Percentiles rank a stretch among this genome's conserved stretches.
Conservation (phyloP, 2,113 vertebrate species). For the Brachirus orientalis region DNA sequence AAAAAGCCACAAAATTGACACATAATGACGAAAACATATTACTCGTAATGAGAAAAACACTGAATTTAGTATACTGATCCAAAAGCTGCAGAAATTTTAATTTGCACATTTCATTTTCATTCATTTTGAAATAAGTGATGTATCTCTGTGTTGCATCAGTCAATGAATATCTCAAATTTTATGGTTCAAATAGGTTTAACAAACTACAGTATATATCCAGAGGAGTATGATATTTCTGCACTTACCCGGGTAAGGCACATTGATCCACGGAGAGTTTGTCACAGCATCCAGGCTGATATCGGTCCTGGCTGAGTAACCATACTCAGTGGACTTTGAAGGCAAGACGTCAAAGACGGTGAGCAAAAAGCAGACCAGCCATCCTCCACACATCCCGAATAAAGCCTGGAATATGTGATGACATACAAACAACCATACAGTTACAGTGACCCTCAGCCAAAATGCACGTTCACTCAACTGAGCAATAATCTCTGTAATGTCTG, state of each 20-base stretch:
- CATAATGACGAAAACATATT: too few relatives aligned
- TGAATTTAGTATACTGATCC: background rate
- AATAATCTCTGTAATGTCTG: too few relatives aligned
- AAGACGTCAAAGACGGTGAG: conserved; percentile 78
- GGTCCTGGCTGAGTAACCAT: conserved; percentile 80
- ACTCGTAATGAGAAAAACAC: background rate
- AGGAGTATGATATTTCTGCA: background rate
- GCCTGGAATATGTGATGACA: conserved; percentile 65
- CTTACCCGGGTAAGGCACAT: conserved; percentile 83
- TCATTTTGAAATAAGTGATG: too few relatives aligned
- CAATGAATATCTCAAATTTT: too few relatives aligned
- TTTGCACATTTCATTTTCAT: too few relatives aligned
- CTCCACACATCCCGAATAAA: conserved; percentile 84
- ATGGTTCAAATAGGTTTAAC: too few relatives aligned
- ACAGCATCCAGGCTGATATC: conserved; percentile 81
- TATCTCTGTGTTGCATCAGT: too few relatives aligned
- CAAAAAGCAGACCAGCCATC: conserved; percentile 83
- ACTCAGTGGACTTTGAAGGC: conserved; percentile 72
- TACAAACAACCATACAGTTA: background rate
- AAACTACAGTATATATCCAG: background rate
- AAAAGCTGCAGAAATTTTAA: too few relatives aligned
- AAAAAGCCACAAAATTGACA: background rate
- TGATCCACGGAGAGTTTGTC: conserved; percentile 80
- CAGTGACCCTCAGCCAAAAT: background rate
- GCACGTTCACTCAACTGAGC: too few relatives aligned